phyloP scores from a whole-genome alignment of 1,140 invertebrate species.

The Hycleus cichorii region DNA sequence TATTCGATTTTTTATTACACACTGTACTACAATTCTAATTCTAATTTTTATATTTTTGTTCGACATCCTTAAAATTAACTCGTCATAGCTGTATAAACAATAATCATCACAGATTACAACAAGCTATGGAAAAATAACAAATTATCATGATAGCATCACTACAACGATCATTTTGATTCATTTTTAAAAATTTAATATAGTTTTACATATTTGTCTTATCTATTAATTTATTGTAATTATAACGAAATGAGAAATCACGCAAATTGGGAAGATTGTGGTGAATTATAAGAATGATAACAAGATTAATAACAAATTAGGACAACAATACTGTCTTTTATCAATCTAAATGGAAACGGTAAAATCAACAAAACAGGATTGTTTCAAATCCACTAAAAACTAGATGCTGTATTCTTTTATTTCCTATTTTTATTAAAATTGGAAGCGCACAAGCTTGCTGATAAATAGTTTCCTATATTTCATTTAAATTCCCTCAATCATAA shows the following conservation, averaged over 20 bases:
- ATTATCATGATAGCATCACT: slow-evolving; percentile 17
- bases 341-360: slow-evolving; percentile 18
- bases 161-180: not conserved
- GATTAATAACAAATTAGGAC: slow-evolving; percentile 12
- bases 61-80: slow-evolving; percentile 19
- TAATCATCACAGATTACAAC: slow-evolving; percentile 34
- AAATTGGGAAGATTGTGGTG: too few species aligned
- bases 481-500: too few species aligned
- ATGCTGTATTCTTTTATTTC: not conserved
- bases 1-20: slow-evolving; percentile 23
- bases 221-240: not conserved
- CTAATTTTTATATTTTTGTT: slow-evolving; percentile 11
- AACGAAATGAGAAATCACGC: too few species aligned
- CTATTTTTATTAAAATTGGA: not conserved
- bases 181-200: too few species aligned
- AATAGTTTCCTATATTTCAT: slow-evolving; percentile 2
- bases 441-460: slow-evolving; percentile 21
- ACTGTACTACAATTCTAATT: slow-evolving; percentile 27
- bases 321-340: slow-evolving; percentile 28
- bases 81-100: slow-evolving; percentile 31
- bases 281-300: not conserved
- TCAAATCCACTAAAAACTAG: slow-evolving; percentile 5
- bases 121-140: slow-evolving; percentile 25
- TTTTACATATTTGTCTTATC: not conserved
- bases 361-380: slow-evolving; percentile 3